A percentile compares a stretch with the other conserved stretches of the same genome.
phyloP scores from a whole-genome alignment of 2,888 invertebrate species.

The Muschampia plurimacula region DNA sequence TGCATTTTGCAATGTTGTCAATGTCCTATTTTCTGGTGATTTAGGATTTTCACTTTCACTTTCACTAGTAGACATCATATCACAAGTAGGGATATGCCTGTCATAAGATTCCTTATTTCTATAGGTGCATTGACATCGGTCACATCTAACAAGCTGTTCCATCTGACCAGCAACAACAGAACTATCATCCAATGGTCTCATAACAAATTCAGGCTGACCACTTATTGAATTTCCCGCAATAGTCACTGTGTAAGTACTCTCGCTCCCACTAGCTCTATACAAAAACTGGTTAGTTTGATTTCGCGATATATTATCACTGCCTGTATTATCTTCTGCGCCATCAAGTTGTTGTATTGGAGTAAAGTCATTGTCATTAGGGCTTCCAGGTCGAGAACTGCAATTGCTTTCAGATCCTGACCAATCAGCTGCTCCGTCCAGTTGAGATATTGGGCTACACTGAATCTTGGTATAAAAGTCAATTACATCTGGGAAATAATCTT shows the following conservation, averaged over 20 bases:
- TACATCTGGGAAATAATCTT: slow-evolving; percentile 78
- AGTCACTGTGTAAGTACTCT: slow-evolving; percentile 79
- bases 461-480: slow-evolving; percentile 84
- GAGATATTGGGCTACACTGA: slow-evolving; percentile 87
- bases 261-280: slow-evolving; percentile 79
- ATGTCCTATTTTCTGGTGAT: slow-evolving; percentile 82
- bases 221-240: slow-evolving; percentile 81
- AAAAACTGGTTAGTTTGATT: slow-evolving; percentile 75
- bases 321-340: slow-evolving; percentile 88
- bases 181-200: slow-evolving; percentile 76
- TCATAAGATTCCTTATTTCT: slow-evolving; percentile 93
- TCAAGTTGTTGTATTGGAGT: slow-evolving; percentile 88
- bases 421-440: slow-evolving; percentile 89
- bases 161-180: slow-evolving; percentile 74
- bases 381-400: slow-evolving; percentile 76
- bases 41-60: slow-evolving; percentile 91
- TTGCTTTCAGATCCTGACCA: slow-evolving; percentile 86
- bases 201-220: slow-evolving; percentile 78
- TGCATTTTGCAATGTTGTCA: slow-evolving; percentile 80
- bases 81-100: slow-evolving; percentile 91
- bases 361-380: slow-evolving; percentile 72
- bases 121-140: slow-evolving; percentile 94
- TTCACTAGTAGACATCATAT: slow-evolving; percentile 92
- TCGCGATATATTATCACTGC: slow-evolving; percentile 66
- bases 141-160: slow-evolving; percentile 93